A percentile compares a stretch with the other conserved stretches of the same genome.
phyloP scores from a whole-genome alignment of 2,113 vertebrate species.

The Hemichromis elongatus region DNA sequence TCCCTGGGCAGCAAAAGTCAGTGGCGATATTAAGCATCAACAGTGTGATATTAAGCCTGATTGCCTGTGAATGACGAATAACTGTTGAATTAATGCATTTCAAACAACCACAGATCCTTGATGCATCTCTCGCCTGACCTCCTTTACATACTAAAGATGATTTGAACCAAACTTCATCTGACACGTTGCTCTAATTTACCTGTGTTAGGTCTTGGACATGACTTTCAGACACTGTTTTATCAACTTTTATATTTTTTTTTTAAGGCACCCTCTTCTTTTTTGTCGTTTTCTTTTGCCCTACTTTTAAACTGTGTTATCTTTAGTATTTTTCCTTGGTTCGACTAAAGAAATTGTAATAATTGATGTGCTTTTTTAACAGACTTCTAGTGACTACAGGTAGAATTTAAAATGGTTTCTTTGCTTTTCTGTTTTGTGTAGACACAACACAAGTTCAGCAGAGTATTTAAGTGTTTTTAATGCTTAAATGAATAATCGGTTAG shows the following conservation, averaged over 20 bases:
- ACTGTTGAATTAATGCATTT: background rate
- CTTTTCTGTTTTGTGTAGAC: background rate
- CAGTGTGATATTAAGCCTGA: background rate
- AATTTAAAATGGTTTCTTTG: background rate
- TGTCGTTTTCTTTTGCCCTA: background rate
- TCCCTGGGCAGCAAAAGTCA: constrained; percentile 54
- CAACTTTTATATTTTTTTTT: background rate
- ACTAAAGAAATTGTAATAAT: background rate
- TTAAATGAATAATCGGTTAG: background rate
- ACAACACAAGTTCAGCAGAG: background rate
- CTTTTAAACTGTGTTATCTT: background rate
- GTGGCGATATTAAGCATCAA: too few species aligned
- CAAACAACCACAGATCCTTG: background rate
- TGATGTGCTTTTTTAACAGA: background rate
- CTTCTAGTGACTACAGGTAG: background rate
- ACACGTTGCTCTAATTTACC: too few species aligned
- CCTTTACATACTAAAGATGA: too few species aligned
- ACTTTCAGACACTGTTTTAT: too few species aligned
- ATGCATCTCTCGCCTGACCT: background rate
- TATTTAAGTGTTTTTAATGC: background rate
- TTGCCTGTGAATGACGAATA: background rate
- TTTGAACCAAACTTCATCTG: too few species aligned
- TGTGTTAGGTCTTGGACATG: too few species aligned
- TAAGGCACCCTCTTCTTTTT: background rate
- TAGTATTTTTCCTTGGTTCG: background rate